A percentile compares a stretch with the other conserved stretches of the same genome.
These are phyloP conservation scores for Rhea pennata DNA, from an alignment of 2,113 vertebrate genomes.

Conservation along the genomic window DNA sequence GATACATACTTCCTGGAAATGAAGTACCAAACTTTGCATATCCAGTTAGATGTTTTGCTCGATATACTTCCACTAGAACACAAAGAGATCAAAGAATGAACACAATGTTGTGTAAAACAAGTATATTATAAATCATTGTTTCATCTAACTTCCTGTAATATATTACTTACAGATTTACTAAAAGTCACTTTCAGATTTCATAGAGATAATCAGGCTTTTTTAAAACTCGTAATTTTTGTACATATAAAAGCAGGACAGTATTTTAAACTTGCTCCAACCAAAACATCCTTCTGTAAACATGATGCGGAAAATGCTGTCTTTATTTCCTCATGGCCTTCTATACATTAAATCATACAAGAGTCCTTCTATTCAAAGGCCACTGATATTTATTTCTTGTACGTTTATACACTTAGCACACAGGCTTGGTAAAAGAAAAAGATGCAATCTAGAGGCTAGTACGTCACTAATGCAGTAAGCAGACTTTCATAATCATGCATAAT, in stretches of 20 bases:
- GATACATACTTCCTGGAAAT: slow-evolving; percentile 92
- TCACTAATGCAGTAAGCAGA: background rate
- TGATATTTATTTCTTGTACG: background rate
- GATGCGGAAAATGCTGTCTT: background rate
- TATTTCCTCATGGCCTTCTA: background rate
- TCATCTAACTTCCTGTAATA: background rate
- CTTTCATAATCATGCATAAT: background rate
- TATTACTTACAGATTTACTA: background rate
- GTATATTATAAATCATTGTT: background rate
- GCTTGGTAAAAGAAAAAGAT: background rate
- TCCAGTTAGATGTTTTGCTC: slow-evolving; percentile 91
- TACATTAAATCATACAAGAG: background rate
- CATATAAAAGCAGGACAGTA: background rate
- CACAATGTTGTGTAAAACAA: accelerated
- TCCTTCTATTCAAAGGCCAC: background rate
- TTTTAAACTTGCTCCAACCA: background rate
- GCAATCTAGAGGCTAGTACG: background rate
- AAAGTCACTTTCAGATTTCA: background rate
- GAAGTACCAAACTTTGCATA: slow-evolving; percentile 86
- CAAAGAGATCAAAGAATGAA: slow-evolving; percentile 7
- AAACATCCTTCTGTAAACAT: background rate
- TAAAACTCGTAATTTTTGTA: background rate
- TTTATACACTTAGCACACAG: background rate
- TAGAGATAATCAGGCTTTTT: accelerated
- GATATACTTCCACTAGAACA: slow-evolving; percentile 88